Evolutionary conservation across 1,140 invertebrate species (phyloP).

Genomic region (Arctopsyche grandis): DNA sequence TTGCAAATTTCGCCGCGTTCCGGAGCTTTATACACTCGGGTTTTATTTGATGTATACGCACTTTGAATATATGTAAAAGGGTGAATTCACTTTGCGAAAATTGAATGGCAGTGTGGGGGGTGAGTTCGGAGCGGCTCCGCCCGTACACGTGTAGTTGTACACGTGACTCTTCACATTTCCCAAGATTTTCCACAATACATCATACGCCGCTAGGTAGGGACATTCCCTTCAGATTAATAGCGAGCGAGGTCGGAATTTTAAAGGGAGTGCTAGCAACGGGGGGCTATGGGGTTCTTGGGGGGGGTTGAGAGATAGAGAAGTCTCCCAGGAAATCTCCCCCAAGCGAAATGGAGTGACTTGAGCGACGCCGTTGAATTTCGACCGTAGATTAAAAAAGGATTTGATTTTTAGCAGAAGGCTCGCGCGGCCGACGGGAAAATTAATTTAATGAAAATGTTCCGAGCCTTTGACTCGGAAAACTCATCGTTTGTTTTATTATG

Average conservation of each 20-base stretch:
- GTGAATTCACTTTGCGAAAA: slow-evolving; percentile 1
- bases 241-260: slow-evolving; percentile 28
- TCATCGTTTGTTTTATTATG: slow-evolving; percentile 25
- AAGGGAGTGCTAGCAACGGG: neutral
- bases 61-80: slow-evolving; percentile 8
- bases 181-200: slow-evolving; percentile 35
- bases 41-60: neutral
- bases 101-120: neutral
- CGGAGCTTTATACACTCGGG: neutral
- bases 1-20: neutral
- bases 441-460: slow-evolving; percentile 36
- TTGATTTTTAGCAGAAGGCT: slow-evolving; percentile 28
- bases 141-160: neutral
- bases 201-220: slow-evolving; percentile 25
- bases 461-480: slow-evolving; percentile 18
- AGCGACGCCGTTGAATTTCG: neutral
- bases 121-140: neutral
- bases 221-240: slow-evolving; percentile 42
- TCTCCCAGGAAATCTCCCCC: slow-evolving; percentile 32
- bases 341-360: neutral
- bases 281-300: too few relatives aligned
- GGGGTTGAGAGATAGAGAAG: neutral
- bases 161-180: slow-evolving; percentile 18
- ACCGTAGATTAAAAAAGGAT: slow-evolving; percentile 23
- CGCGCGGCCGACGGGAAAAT: slow-evolving; percentile 30